phyloP scores from a whole-genome alignment of 2,888 invertebrate genomes.

The Eupithecia dodoneata region DNA sequence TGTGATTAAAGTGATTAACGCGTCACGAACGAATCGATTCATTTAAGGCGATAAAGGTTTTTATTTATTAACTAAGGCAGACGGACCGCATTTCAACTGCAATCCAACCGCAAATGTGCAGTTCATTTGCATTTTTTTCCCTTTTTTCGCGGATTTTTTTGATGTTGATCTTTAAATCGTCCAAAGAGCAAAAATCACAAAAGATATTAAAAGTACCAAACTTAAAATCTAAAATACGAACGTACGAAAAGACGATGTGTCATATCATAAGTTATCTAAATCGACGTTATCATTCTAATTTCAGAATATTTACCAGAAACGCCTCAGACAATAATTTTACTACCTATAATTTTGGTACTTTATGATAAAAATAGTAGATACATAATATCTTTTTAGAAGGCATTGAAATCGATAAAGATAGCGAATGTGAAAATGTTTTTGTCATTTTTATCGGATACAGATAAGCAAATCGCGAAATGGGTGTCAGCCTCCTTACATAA shows the following conservation, averaged over 20 bases:
- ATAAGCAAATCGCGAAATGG: not conserved
- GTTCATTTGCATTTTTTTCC: not conserved
- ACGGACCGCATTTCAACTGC: too few relatives aligned
- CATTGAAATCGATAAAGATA: slow-evolving; percentile 5
- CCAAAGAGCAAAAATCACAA: not conserved
- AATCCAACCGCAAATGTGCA: too few relatives aligned
- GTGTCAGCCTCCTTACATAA: not conserved
- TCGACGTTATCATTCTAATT: not conserved
- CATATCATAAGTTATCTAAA: not conserved
- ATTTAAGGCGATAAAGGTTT: not conserved
- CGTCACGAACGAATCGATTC: not conserved
- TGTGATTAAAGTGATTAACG: not conserved
- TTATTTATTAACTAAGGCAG: not conserved
- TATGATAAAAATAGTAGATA: not conserved
- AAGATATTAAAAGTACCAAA: not conserved
- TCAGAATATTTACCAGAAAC: not conserved
- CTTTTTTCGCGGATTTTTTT: not conserved
- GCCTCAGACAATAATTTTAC: not conserved
- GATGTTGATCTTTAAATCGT: not conserved
- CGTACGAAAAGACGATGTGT: too few relatives aligned
- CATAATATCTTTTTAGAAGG: not conserved
- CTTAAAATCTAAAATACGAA: not conserved
- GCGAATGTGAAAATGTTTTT: slow-evolving; percentile 1
- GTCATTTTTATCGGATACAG: not conserved
- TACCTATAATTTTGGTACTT: not conserved